Evolutionary conservation across 2,113 vertebrate species (phyloP).

Genomic region (Heterotilapia buettikoferi): DNA sequence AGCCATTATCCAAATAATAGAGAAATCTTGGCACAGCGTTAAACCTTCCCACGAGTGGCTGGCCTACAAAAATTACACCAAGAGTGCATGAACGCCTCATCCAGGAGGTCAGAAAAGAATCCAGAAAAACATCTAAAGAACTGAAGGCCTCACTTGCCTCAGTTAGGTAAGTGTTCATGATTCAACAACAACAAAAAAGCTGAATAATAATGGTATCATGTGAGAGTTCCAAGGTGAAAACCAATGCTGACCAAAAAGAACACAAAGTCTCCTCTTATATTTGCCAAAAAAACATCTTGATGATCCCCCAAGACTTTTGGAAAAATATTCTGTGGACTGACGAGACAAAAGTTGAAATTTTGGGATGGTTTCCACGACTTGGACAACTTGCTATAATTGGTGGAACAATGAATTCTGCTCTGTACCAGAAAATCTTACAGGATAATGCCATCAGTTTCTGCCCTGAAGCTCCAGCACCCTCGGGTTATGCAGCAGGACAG

Average conservation of each 20-base stretch:
- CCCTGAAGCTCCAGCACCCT: not conserved
- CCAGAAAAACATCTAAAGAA: not conserved
- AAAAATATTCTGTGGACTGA: not conserved
- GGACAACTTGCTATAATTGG: rapidly evolving
- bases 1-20: not conserved
- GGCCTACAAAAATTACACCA: not conserved
- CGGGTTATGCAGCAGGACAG: not conserved
- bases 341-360: not conserved
- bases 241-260: rapidly evolving
- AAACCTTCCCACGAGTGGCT: not conserved
- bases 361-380: not conserved
- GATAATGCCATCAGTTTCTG: not conserved
- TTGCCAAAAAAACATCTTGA: not conserved
- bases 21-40: not conserved
- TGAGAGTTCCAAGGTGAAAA: not conserved
- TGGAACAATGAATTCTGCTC: not conserved
- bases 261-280: not conserved
- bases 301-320: not conserved
- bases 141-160: not conserved
- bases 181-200: not conserved
- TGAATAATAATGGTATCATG: not conserved
- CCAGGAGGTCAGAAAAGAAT: not conserved
- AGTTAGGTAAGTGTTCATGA: not conserved
- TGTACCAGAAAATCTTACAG: not conserved
- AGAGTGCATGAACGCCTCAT: not conserved